These are phyloP conservation scores for western clawed frog (Xenopus tropicalis) DNA, from an alignment of 2,113 vertebrate genomes.

Conservation along the genomic window UCB_Xtro_10.0 CM004447.2:137673501-137674000, in stretches of 20 bases:
- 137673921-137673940: constrained; percentile 13
- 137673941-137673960: not conserved
- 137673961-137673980: constrained; percentile 3
- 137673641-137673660: too few relatives aligned
- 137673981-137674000: constrained; percentile 16
- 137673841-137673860: not conserved
- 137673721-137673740: not conserved
- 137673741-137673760: not conserved
- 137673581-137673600: too few relatives aligned
- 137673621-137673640: too few relatives aligned
- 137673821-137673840: not conserved
- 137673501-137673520: too few relatives aligned
- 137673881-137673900: not conserved
- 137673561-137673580: too few relatives aligned
- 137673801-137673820: not conserved
- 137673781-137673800: constrained; percentile 3
- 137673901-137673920: not conserved
- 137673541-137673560: too few relatives aligned
- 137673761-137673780: not conserved
- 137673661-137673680: too few relatives aligned
- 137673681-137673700: too few relatives aligned
- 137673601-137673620: too few relatives aligned
- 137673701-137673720: too few relatives aligned
- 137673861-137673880: constrained; percentile 21
- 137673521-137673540: too few relatives aligned